Evolutionary conservation across 35 echinoderm and acorn worm genomes (phyloP), one percentile per base, ranked within the genome.

Genomic region (Anneissia japonica): DNA sequence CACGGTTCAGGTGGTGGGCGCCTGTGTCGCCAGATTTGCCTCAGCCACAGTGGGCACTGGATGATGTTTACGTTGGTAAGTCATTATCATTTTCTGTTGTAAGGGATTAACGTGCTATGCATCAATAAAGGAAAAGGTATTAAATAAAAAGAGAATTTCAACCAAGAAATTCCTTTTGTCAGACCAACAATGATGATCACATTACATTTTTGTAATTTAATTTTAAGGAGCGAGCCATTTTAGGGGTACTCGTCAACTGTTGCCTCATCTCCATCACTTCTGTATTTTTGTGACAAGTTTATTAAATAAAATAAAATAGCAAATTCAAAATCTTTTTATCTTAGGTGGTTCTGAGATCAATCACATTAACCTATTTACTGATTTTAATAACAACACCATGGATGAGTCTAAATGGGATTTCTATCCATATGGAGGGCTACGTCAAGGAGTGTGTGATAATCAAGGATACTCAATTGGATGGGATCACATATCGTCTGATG

Each of bases 341-440:
- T 76, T 40, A 97, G 95, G 95, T 88, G 95, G 95, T 16, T 93
- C 95, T 46, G 95, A 93, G 72, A 97, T 97, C 14, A 97, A 97
- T 39, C 90, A 91, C 23, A 88, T 36, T 6, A 64, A 77, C 10
- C 26, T 64, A 64, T 80, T 97, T 38, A 75, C 31, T 32, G 95
- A 93, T 16, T 76, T 88, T n/a, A 90, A 93, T 75, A 83, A 97
- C 32, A 30, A 76, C 45, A 72, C 32, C 7, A 81, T 87, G 0
- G 40, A 82, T 37, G 81, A 91, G 17, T 75, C 37, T 0, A 41
- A 81, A 10, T 97, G 95, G 95, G 92, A 88, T 12, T 97, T 97
- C 72, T 75, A 93, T 73, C 95, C 95, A 0, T 93, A 90, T 38
- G 91, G 91, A 40, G 74, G 36, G 16, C 77, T 84, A 16, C 36